Base-by-base conservation (phyloP, 2,113 vertebrate species). In the Silurus glanis region DNA sequence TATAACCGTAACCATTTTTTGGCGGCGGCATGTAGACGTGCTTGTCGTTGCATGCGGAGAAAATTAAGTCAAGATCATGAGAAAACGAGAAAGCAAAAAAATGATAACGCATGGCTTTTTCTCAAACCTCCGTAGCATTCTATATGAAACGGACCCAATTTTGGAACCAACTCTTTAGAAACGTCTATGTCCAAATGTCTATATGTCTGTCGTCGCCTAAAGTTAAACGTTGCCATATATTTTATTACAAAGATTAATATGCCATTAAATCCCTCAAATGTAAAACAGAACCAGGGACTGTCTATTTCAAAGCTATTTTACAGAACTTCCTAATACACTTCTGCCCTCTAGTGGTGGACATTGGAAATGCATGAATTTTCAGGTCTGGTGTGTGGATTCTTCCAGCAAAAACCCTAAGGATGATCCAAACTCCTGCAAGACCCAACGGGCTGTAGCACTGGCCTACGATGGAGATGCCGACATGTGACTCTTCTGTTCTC, bases 391-490 rank as follows among this genome's bases (percentile, higher is more conserved):
- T 82, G 23, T 82, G 58, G 72, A 28, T 82, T 71, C 4, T 84
- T 64, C 47, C 94, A 99, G 98, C 91, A 97, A 97, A 92, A 96
- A 95, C 81, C 93, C 95, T n/a, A 96, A 96, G 94, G 93, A 93
- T 85, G 95, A 95, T 86, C 96, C 96, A 91, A 95, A 94, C 71
- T 89, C 95, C 90, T 91, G 95, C 84, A 96, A 96, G 0, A 96
- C 96, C 9, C 98, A 98, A 94, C 98, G 99, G 92, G 96, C 97
- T 90, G 92, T 99, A 87, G 96, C 98, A 89, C 94, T 99, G 93
- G 97, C 97, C 83, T 99, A 99, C 0, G 97, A 99, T 7, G 96
- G 97, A 88, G 97, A 99, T 87, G 89, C 96, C 91, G 98, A 99
- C 88, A 99, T 99, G 98, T 99, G 94, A 97, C 89, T 86, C 78